A percentile compares a stretch with the other conserved stretches of the same genome.
Conservation (phyloP, 2,888 invertebrate species). For the Drosophila diplacantha region DNA sequence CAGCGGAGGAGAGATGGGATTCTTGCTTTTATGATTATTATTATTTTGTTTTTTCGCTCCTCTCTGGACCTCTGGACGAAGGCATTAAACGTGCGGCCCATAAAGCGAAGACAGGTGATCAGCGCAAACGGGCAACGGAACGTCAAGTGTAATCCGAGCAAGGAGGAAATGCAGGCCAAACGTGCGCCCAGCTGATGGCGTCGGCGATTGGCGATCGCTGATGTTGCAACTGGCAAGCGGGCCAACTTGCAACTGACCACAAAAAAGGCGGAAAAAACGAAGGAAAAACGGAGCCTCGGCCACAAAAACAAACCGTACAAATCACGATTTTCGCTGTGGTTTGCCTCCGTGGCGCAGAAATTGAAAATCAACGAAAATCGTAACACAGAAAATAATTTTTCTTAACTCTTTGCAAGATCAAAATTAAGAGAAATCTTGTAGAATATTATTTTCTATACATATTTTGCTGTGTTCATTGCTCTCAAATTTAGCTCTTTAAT, state of each 20-base stretch:
- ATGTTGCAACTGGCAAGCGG: conserved; percentile 68
- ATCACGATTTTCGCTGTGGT: conserved; percentile 62
- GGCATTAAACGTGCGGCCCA: conserved; percentile 71
- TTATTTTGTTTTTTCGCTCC: conserved; percentile 25
- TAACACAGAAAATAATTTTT: conserved; percentile 10
- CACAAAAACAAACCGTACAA: conserved; percentile 64
- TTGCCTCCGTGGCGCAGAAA: conserved; percentile 37
- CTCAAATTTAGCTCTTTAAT: too few species aligned
- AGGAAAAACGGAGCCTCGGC: conserved; percentile 27
- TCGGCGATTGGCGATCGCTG: conserved; percentile 68
- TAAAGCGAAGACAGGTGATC: conserved; percentile 69
- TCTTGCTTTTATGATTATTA: conserved; percentile 16
- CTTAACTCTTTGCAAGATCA: too few species aligned
- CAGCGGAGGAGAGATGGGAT: conserved; percentile 31
- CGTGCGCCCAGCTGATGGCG: conserved; percentile 70
- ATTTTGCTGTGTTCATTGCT: background rate
- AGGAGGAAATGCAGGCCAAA: conserved; percentile 71
- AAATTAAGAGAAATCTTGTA: too few species aligned
- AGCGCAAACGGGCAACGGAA: conserved; percentile 47
- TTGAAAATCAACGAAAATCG: conserved; percentile 49
- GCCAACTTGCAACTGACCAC: conserved; percentile 64
- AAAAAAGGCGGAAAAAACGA: conserved; percentile 19
- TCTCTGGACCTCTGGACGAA: conserved; percentile 33
- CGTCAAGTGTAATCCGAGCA: conserved; percentile 72
- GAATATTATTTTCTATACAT: background rate